Evolutionary conservation across 2,888 invertebrate species (phyloP).

Genomic region (Ceramica pisi): DNA sequence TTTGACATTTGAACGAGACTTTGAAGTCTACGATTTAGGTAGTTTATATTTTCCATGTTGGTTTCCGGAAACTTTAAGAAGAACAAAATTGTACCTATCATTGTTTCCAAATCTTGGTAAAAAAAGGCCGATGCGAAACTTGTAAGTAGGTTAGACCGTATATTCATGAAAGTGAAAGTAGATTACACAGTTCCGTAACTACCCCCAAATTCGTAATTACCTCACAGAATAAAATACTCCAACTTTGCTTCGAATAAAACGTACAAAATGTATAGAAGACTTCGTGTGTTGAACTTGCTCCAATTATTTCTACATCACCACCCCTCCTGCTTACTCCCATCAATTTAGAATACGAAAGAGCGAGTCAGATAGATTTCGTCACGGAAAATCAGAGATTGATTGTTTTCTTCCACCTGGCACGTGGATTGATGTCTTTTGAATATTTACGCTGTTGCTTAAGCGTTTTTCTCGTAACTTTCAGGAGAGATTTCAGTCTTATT

Average conservation of each 20-base stretch:
- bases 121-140: background rate
- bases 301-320: conserved; percentile 69
- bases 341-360: conserved; percentile 50
- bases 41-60: background rate
- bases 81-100: background rate
- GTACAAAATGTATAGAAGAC: conserved; percentile 44
- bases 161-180: conserved; percentile 4
- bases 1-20: background rate
- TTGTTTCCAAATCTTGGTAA: background rate
- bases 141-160: background rate
- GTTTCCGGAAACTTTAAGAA: too few relatives aligned
- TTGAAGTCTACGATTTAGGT: background rate
- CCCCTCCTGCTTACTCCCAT: conserved; percentile 55
- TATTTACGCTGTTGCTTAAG: conserved; percentile 64
- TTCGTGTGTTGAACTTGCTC: conserved; percentile 43
- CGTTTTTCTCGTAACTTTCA: conserved; percentile 49
- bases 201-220: conserved; percentile 43
- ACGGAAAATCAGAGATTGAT: conserved; percentile 77
- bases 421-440: conserved; percentile 75
- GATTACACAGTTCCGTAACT: conserved; percentile 4
- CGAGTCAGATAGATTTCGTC: conserved; percentile 62
- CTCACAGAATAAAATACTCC: conserved; percentile 49
- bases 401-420: conserved; percentile 71
- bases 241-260: conserved; percentile 22
- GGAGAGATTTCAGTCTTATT: conserved; percentile 37